Base-by-base conservation (phyloP, 2,113 vertebrate genomes). In the Mandrillus leucophaeus region DNA sequence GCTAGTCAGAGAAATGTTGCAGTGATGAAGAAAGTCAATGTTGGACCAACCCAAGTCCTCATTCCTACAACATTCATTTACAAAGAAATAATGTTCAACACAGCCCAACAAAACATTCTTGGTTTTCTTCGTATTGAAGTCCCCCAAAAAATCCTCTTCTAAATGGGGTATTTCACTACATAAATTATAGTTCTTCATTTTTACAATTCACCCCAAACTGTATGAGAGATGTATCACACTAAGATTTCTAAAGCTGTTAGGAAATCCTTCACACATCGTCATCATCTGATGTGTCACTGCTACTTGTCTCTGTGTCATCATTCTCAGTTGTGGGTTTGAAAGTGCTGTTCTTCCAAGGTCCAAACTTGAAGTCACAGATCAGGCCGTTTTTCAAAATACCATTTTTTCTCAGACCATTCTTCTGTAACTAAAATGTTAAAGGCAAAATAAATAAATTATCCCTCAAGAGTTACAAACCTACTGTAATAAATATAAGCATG, bases 251-350 rank as follows among this genome's bases (percentile, higher is more conserved):
- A 88, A 97, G 96, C 76, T 93, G 90, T 97, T 90, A 96, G 50
- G 48, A 80, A 98, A 97, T 78, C 96, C 93, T 98, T 99, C 98
- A 99, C 92, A 99, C 95, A 92, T 99, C 98, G 66, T 99, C 99
- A 35, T 99, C 99, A 96, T 99, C 99, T 86, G 99, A 99, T 45
- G 99, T 99, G 98, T 99, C 99, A 82, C 98, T 99, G 98, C 99
- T 99, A 97, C 99, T 99, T 0, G 99, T 99, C 93, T 99, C 99
- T 30, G 99, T 98, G 97, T 99, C 99, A 7, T 99, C 99, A 81
- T 98, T 99, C 87, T 99, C 98, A 95, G 98, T 61, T 68, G 98
- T 92, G 92, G 98, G 96, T 97, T 88, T 98, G 98, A 99, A 99
- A 99, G 98, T 98, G 98, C 98, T 98, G 98, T 98, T 98, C 98